These are phyloP conservation scores for Amiota mariae DNA, from an alignment of 2,888 invertebrate genomes.

Conservation along the genomic window DNA sequence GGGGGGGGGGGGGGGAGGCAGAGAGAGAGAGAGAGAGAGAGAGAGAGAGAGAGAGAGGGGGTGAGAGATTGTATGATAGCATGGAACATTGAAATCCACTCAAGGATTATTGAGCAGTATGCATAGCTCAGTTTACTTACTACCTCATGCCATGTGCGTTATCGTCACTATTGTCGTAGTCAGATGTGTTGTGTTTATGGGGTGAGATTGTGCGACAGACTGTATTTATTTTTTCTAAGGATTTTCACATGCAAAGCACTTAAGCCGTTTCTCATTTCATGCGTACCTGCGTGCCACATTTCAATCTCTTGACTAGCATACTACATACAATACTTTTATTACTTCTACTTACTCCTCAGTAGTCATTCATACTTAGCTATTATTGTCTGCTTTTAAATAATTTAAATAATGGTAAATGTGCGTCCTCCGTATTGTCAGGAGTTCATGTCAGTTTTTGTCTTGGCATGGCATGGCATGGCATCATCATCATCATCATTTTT, in stretches of 20 bases:
- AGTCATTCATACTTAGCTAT: constrained; percentile 36
- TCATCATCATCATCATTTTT: constrained; percentile 31
- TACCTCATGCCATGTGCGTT: too few species aligned
- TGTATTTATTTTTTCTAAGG: constrained; percentile 40
- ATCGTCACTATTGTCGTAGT: too few species aligned
- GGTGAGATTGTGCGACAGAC: not conserved
- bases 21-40: too few species aligned
- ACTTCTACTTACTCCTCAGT: not conserved
- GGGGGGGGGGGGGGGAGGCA: too few species aligned
- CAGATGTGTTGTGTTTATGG: too few species aligned
- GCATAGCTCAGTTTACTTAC: constrained; percentile 18
- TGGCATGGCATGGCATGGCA: constrained; percentile 10
- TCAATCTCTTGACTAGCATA: not conserved
- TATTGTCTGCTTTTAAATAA: constrained; percentile 56
- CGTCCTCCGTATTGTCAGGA: not conserved
- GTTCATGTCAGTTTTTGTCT: constrained; percentile 8
- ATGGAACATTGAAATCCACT: constrained; percentile 32
- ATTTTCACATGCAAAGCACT: constrained; percentile 53
- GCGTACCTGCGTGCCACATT: not conserved
- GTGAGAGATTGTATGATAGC: not conserved
- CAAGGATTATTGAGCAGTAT: constrained; percentile 25
- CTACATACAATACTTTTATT: not conserved
- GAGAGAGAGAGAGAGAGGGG: too few species aligned
- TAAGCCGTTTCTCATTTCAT: constrained; percentile 35
- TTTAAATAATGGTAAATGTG: constrained; percentile 51